Conservation (phyloP, 1,140 invertebrate species). For the Brachionus rotundiformis region DNA sequence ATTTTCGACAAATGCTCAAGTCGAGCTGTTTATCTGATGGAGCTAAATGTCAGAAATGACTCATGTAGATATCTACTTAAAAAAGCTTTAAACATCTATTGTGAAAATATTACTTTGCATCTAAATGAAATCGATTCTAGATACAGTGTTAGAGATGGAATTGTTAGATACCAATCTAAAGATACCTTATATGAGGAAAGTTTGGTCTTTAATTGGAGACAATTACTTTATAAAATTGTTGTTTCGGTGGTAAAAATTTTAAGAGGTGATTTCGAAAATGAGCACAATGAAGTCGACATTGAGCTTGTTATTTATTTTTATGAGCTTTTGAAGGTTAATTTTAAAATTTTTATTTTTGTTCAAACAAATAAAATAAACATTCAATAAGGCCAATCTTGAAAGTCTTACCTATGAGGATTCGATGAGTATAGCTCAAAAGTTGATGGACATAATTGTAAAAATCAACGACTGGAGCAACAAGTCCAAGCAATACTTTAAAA, state of each 20-base stretch:
- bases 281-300: constrained; percentile 27
- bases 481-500: not conserved
- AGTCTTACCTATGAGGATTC: constrained; percentile 27
- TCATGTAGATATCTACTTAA: constrained; percentile 16
- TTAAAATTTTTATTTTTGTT: not conserved
- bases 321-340: constrained; percentile 21
- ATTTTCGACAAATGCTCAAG: constrained; percentile 30
- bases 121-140: not conserved
- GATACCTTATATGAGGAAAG: not conserved
- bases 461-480: constrained; percentile 31
- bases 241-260: constrained; percentile 36
- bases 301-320: constrained; percentile 50
- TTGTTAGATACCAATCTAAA: not conserved
- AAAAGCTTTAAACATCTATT: constrained; percentile 48
- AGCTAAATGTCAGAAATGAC: constrained; percentile 25
- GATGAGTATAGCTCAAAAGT: constrained; percentile 43
- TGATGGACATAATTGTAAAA: constrained; percentile 50
- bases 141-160: not conserved
- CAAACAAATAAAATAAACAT: not conserved
- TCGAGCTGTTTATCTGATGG: constrained; percentile 2
- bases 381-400: constrained; percentile 31
- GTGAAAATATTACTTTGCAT: constrained; percentile 10
- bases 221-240: constrained; percentile 45
- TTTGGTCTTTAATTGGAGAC: constrained; percentile 19
- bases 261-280: constrained; percentile 37